Base-by-base conservation (phyloP, 2,797 vertebrate species). In the Falco concolor region DNA sequence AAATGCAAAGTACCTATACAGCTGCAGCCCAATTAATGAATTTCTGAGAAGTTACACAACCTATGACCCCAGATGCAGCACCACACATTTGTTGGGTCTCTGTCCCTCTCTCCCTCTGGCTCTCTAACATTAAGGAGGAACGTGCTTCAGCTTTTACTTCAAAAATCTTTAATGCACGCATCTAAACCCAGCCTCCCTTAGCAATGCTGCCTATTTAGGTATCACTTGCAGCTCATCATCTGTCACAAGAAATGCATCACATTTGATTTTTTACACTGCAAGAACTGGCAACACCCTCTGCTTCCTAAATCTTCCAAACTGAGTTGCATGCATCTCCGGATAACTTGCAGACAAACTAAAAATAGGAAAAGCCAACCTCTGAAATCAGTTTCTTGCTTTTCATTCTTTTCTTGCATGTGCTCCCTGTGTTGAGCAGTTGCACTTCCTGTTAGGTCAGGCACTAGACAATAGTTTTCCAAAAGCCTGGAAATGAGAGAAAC, bases 101-200 rank as follows among this genome's bases (percentile, higher is more conserved):
- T 53, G 30, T 36, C 28, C 14, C 6, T 5, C 34, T 27, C 49
- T 10, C n/a, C 45, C n/a, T 38, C 61, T 54, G 38, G 72, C 68
- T 89, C 60, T 87, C 68, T 76, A 83, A 50, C 4, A 50, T 52
- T 23, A 82, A 34, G 40, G 45, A 91, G 68, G n/a, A 8, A 38
- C 82, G 28, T 34, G 64, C 77, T 90, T 92, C 56, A 77, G 32
- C 50, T 88, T 91, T 64, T 74, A 57, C 52, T 83, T 90, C 47
- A 91, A 86, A 94, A 94, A 77, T 93, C 86, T 94, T 95, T 75
- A 95, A 84, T 83, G 93, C 90, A 97, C 84, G 56, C 25, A 7
- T 85, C 90, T 97, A 96, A 97, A 97, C 76, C 69, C 92, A 97
- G 34, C 49, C 40, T 56, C n/a, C 57, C 27, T 93, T 90, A 84